A percentile compares a stretch with the other conserved stretches of the same genome.
These are phyloP conservation scores for Amblyopsis hoosieri DNA, from an alignment of 2,797 vertebrate genomes.

Conservation along the genomic window DNA sequence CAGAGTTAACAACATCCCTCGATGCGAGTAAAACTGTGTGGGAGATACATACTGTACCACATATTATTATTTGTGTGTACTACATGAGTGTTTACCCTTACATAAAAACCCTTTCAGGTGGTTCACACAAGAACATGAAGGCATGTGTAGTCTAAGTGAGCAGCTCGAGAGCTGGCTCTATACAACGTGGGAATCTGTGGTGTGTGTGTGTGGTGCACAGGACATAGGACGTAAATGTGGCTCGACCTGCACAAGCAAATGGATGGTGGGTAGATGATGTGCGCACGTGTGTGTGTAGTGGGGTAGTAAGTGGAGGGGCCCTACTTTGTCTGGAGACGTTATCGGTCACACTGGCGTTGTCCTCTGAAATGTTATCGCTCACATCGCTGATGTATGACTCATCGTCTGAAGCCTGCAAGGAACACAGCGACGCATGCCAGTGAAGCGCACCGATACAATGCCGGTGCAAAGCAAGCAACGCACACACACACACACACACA, in stretches of 20 bases:
- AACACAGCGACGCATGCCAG: constrained; percentile 40
- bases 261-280: too few relatives aligned
- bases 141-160: too few relatives aligned
- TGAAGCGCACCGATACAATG: constrained; percentile 6
- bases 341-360: constrained; percentile 98
- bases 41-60: too few relatives aligned
- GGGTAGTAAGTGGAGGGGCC: constrained; percentile 39
- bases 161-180: too few relatives aligned
- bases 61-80: too few relatives aligned
- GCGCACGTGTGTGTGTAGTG: background rate
- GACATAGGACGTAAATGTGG: too few relatives aligned
- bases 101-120: too few relatives aligned
- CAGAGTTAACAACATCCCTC: too few relatives aligned
- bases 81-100: too few relatives aligned
- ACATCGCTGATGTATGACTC: constrained; percentile 99
- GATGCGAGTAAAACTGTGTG: too few relatives aligned
- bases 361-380: constrained; percentile 99
- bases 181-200: background rate
- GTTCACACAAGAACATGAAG: too few relatives aligned
- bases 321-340: constrained; percentile 96
- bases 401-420: constrained; percentile 92
- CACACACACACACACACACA: constrained; percentile 13
- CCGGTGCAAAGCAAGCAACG: background rate
- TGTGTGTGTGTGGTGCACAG: constrained; percentile 10
- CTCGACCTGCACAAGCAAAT: too few relatives aligned